Percentiles rank a stretch among this genome's conserved stretches.
Evolutionary conservation across 2,113 vertebrate genomes (phyloP).

Genomic region (Cottus gobio): DNA sequence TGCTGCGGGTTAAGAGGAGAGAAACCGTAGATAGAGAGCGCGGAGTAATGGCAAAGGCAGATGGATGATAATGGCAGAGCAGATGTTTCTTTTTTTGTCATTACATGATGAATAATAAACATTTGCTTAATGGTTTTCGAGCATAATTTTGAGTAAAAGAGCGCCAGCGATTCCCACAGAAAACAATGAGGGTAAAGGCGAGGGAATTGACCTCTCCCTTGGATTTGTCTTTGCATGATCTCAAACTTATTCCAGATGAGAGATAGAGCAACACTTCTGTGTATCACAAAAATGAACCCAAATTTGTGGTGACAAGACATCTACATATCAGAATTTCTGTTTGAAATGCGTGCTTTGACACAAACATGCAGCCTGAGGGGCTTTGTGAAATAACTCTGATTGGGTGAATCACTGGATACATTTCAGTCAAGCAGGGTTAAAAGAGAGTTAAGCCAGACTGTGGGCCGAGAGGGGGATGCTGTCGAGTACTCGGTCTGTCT

Average conservation of each 20-base stretch:
- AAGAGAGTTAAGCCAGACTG: background rate
- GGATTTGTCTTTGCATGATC: background rate
- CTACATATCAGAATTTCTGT: conserved; percentile 18
- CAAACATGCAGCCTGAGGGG: conserved; percentile 26
- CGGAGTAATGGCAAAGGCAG: conserved; percentile 48
- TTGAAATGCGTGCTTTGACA: conserved; percentile 20
- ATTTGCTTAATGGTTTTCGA: conserved; percentile 55
- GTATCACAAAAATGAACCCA: background rate
- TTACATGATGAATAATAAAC: conserved; percentile 51
- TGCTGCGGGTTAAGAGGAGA: conserved; percentile 54
- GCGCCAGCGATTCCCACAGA: background rate
- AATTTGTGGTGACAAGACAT: conserved; percentile 12
- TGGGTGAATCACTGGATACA: conserved; percentile 29
- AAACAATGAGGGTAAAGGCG: conserved; percentile 4
- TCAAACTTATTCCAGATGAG: background rate
- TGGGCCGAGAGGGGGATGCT: conserved; percentile 8
- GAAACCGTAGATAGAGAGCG: conserved; percentile 8
- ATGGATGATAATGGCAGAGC: conserved; percentile 63
- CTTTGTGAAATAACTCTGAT: conserved; percentile 28
- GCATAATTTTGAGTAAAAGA: conserved; percentile 46
- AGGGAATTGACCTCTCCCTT: conserved; percentile 10
- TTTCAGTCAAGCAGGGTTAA: conserved; percentile 25
- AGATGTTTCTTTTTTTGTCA: conserved; percentile 47
- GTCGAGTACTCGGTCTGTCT: conserved; percentile 13
- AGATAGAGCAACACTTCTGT: conserved; percentile 5